Base-by-base conservation (phyloP, 2,888 invertebrate genomes). In the Octonoba sinensis region DNA sequence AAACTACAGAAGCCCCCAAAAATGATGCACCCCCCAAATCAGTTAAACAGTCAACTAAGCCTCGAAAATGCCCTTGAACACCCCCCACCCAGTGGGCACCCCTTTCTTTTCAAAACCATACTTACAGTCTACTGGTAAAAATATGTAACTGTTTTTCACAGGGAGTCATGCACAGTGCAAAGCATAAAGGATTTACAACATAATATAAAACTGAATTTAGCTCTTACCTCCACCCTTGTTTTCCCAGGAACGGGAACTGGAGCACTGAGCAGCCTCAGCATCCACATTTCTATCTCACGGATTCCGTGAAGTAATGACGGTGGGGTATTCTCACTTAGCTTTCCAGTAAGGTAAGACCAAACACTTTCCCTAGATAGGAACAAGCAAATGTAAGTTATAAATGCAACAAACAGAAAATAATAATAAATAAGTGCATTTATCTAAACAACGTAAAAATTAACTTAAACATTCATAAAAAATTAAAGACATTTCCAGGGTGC, bases 271-370 rank as follows among this genome's bases (percentile, higher is more conserved):
- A 99, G 91, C 83, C 97, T 92, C 82, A 99, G 90, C 86, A 99
- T 98, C 99, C 99, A 99, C 11, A 97, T 99, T 90, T 99, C 99
- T 85, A 99, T 96, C 90, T 99, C 98, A 86, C 95, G 93, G 56
- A 99, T 96, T 89, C 99, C 98, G 89, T 97, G 97, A 86, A 97
- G 91, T 18, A 99, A 95, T 84, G 95, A 94, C 0, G 95, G 94
- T 1, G 96, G 94, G 46, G 88, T 87, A 83, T 88, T 88, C 65
- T 89, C 87, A 11, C 20, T 94, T 22, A 88, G 86, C 77, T 89
- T 88, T 15, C 90, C 90, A 0, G 96, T 95, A 84, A 99, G 88
- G 65, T 97, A 95, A 85, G 96, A 95, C 99, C 99, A 99, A 60
- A 99, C 96, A 59, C 95, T 95, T 88, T 99, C 97, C 88, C 97